These are phyloP conservation scores for Onychomys arenicola DNA, from an alignment of 2,797 vertebrate species.

Conservation along the genomic window DNA sequence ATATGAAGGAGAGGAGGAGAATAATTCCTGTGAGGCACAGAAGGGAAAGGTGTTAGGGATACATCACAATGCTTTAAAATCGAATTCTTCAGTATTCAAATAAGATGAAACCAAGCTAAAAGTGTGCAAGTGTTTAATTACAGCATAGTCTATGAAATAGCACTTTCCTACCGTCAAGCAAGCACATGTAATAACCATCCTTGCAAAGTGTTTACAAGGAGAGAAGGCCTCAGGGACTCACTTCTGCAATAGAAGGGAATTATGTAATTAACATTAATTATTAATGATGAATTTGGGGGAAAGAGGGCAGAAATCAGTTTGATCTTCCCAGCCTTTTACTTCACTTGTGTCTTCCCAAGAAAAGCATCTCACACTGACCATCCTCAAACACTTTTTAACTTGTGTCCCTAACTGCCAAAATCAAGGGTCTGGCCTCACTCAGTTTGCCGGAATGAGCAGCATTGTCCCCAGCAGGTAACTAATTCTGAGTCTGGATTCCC, in stretches of 20 bases:
- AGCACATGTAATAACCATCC: not conserved
- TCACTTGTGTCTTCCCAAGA: not conserved
- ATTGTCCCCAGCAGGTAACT: not conserved
- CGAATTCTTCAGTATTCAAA: slow-evolving; percentile 28
- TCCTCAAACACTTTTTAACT: not conserved
- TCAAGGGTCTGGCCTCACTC: not conserved
- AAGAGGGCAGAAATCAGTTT: not conserved
- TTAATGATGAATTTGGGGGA: slow-evolving; percentile 14
- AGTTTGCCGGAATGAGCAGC: not conserved
- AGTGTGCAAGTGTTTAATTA: slow-evolving; percentile 14
- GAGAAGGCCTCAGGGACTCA: not conserved
- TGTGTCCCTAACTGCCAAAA: not conserved
- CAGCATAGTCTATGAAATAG: slow-evolving; percentile 9
- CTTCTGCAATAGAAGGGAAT: slow-evolving; percentile 41
- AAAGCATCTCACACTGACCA: not conserved
- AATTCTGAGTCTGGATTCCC: not conserved
- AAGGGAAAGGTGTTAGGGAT: not conserved
- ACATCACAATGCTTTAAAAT: not conserved
- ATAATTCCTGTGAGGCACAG: not conserved
- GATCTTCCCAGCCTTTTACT: not conserved
- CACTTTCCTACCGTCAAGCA: slow-evolving; percentile 53
- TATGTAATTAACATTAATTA: slow-evolving; percentile 11
- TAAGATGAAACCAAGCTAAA: slow-evolving; percentile 12
- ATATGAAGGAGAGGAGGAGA: not conserved
- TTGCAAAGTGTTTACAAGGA: not conserved